These are phyloP conservation scores for Malurus melanocephalus DNA, from an alignment of 2,113 vertebrate species.

Conservation along the genomic window DNA sequence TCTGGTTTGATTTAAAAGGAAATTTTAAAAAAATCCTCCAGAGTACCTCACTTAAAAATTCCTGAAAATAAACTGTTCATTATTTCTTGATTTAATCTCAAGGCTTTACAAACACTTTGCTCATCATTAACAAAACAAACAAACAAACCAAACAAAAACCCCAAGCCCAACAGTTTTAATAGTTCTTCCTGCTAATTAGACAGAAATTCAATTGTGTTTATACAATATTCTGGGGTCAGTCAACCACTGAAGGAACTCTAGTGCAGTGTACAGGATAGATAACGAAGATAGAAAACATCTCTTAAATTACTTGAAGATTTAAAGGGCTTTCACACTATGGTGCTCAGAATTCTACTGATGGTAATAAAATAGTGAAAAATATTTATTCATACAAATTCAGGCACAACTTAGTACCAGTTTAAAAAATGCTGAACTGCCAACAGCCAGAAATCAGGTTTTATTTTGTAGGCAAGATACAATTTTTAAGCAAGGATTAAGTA, in stretches of 20 bases:
- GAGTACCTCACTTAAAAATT: background rate
- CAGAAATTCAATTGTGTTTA: background rate
- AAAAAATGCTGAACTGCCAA: background rate
- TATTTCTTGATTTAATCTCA: background rate
- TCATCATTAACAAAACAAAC: background rate
- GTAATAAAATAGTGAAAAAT: background rate
- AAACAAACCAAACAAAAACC: accelerated
- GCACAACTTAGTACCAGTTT: background rate
- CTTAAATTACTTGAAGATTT: background rate
- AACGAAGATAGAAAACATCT: background rate
- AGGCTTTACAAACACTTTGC: background rate
- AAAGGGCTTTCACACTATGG: too few relatives aligned
- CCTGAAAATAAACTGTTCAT: background rate
- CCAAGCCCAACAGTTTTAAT: background rate
- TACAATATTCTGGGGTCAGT: background rate
- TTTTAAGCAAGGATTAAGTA: background rate
- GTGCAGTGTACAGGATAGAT: background rate
- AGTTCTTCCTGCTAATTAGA: background rate
- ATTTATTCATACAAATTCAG: background rate
- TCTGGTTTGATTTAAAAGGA: background rate
- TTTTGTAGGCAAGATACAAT: background rate
- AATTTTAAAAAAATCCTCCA: background rate
- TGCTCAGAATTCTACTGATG: too few relatives aligned
- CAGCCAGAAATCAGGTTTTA: background rate
- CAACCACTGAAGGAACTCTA: background rate